Conservation (phyloP, 2,113 vertebrate genomes). For the Meriones unguiculatus region DNA sequence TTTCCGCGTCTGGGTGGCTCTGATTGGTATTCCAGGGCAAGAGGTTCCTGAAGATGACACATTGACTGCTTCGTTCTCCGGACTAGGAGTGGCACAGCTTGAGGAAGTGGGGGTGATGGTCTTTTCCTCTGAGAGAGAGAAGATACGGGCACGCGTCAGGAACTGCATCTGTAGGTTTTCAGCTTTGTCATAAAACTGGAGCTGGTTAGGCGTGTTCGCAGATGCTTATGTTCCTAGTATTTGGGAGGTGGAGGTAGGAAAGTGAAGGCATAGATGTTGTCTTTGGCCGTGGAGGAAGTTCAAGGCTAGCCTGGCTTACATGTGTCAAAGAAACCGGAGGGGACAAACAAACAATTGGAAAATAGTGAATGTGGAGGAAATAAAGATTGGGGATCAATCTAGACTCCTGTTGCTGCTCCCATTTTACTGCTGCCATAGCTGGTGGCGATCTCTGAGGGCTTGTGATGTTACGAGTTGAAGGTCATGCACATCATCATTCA, state of each 20-base stretch:
- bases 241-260: not conserved
- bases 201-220: not conserved
- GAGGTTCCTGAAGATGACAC: not conserved
- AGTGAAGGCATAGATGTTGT: not conserved
- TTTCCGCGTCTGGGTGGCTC: not conserved
- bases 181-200: constrained; percentile 23
- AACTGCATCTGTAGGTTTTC: not conserved
- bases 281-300: not conserved
- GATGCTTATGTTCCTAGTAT: not conserved
- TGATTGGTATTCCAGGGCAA: not conserved
- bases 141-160: not conserved
- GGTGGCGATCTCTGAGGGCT: not conserved
- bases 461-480: not conserved
- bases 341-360: not conserved
- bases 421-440: not conserved
- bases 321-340: not conserved
- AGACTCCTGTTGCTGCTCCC: not conserved
- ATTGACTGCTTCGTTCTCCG: not conserved
- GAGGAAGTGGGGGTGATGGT: not conserved
- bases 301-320: not conserved
- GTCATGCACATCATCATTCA: not conserved
- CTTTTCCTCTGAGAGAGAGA: not conserved
- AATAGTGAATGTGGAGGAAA: not conserved
- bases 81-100: not conserved
- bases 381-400: not conserved